Evolutionary conservation across 2,888 invertebrate genomes (phyloP), one percentile per base, ranked within the genome.

Genomic region (Brenthis ino): DNA sequence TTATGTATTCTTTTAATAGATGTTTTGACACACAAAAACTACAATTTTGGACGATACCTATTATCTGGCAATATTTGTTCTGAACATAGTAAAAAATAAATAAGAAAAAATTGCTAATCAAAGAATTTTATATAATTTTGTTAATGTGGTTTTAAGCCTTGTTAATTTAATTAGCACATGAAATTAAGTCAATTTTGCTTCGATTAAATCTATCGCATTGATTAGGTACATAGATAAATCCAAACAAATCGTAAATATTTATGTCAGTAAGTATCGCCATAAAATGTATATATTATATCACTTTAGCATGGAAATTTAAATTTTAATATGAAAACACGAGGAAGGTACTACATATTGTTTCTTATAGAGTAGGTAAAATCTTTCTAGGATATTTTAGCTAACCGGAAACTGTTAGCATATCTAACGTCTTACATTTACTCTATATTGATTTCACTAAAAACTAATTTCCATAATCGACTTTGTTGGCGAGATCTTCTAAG

Each of bases 361-460:
- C 11, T 8, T 60, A 28, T 28, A 28, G 6, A 60, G 11, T 28
- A 33, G 47, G 14, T 48, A 58, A 58, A 48, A 14, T 28, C 8
- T 33, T 16, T 50, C 6, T 28, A 33, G 28, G 50, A 60, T 12
- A 8, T 50, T 50, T 60, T 50, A 33, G 58, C 3, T 33, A 16
- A 50, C 60, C 48, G 60, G 60, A 60, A 60, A 60, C 60, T 2
- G 33, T 50, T 50, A 60, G n/a, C 60, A 60, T 60, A 28, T 50
- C 28, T 60, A 50, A 16, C 60, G 50, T 24, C 0, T 60, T 50
- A 50, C 50, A 50, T 33, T 50, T 50, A n/a, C n/a, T 24, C 2
- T n/a, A 60, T 60, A 50, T 50, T 12, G 60, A 60, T 60, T 60
- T 60, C 50, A 50, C 60, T 11, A 43, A 43, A 33, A 60, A 60